Conservation (phyloP, 2,888 invertebrate species). For the Biston stratarius region DNA sequence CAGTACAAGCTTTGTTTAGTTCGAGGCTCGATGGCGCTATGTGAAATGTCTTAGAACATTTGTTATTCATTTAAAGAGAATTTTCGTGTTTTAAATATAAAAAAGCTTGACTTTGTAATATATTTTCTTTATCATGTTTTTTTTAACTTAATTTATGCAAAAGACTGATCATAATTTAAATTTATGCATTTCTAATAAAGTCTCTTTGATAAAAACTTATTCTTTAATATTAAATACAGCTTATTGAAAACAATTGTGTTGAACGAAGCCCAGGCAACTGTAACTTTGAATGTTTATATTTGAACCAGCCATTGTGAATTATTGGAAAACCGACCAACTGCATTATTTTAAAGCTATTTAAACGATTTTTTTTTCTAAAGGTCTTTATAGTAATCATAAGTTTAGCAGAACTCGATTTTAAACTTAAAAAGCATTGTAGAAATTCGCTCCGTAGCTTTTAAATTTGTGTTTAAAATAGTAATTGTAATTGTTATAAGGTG, state of each 20-base stretch:
- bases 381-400: conserved; percentile 1
- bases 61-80: too few relatives aligned
- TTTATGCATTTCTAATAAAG: not conserved
- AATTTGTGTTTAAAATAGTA: too few relatives aligned
- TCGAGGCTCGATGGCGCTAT: too few relatives aligned
- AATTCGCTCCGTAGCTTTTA: too few relatives aligned
- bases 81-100: too few relatives aligned
- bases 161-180: not conserved
- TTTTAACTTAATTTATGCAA: not conserved
- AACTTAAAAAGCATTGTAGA: not conserved
- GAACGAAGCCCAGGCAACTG: conserved; percentile 5
- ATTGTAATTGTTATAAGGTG: too few relatives aligned
- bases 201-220: not conserved
- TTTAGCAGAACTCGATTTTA: not conserved
- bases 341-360: conserved; percentile 16
- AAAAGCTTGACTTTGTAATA: too few relatives aligned
- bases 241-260: conserved; percentile 18
- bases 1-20: too few relatives aligned
- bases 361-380: conserved; percentile 8
- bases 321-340: conserved; percentile 16
- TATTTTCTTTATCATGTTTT: too few relatives aligned
- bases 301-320: not conserved
- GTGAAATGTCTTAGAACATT: too few relatives aligned
- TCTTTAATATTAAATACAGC: not conserved
- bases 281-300: conserved; percentile 20